A percentile compares a stretch with the other conserved stretches of the same genome.
Evolutionary conservation across 2,797 vertebrate genomes (phyloP).

Genomic region (Erithacus rubecula): DNA sequence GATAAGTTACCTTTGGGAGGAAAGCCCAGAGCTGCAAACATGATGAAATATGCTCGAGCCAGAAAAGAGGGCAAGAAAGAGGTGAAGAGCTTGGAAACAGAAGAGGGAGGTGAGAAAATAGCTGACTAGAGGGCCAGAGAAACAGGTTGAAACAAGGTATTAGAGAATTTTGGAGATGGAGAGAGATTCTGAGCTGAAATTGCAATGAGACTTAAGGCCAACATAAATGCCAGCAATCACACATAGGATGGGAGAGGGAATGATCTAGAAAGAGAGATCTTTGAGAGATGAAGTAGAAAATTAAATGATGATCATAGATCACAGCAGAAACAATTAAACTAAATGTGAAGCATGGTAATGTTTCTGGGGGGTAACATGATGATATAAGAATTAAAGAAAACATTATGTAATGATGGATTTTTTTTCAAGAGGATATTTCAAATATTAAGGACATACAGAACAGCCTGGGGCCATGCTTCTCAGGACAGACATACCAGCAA

Average conservation of each 20-base stretch:
- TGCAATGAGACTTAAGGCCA: not conserved
- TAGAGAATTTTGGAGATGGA: not conserved
- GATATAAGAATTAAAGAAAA: not conserved
- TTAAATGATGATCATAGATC: not conserved
- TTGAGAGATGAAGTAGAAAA: not conserved
- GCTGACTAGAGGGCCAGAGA: not conserved
- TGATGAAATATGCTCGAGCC: slow-evolving; percentile 46
- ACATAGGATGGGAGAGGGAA: not conserved
- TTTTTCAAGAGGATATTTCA: not conserved
- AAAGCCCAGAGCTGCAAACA: slow-evolving; percentile 61
- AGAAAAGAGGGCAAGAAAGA: slow-evolving; percentile 50
- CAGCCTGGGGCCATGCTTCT: not conserved
- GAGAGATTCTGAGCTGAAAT: not conserved
- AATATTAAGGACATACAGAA: not conserved
- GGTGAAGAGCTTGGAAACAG: slow-evolving; percentile 44
- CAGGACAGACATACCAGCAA: not conserved
- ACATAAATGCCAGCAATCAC: not conserved
- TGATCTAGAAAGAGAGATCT: not conserved
- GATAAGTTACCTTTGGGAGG: slow-evolving; percentile 64
- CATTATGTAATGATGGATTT: not conserved
- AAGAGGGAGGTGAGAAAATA: not conserved
- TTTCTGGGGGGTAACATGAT: not conserved
- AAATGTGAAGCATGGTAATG: not conserved
- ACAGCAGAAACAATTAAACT: not conserved
- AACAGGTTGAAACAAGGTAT: slow-evolving; percentile 9